Base-by-base conservation (phyloP, 1,140 invertebrate genomes). In the Araneus ventricosus region DNA sequence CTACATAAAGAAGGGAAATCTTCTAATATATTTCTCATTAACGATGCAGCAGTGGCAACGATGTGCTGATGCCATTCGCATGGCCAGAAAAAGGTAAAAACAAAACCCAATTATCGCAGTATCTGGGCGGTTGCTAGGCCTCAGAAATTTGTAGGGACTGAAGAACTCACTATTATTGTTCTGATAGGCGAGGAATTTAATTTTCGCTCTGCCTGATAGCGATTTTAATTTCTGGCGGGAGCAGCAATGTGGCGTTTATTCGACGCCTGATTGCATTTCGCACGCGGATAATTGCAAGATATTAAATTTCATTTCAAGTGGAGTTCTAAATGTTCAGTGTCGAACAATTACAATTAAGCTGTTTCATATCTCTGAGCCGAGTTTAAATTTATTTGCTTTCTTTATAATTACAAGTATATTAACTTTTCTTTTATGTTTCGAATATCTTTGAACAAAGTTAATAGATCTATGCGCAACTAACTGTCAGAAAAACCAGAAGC, bases 1-100 rank as follows among this genome's bases (percentile, higher is more conserved):
- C 8, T 34, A n/a, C 41, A 67, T 22, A 30, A 34, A 39, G 57
- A 41, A 88, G 59, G 27, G 27, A 17, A 37, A 75, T 24, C 4
- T 87, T 92, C 86, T 92, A 92, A 92, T 92, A 52, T 92, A 88
- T 92, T 92, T 92, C 91, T 87, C 91, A 92, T 92, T 88, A 87
- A 41, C 24, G 41, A 84, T 92, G 90, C 80, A 84, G 80, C 27
- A 45, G 39, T 45, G 41, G 39, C n/a, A 85, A n/a, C 27, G n/a
- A 27, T 30, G 27, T 45, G 84, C 41, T 30, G 52, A 8, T 84
- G 86, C n/a, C 37, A 37, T 24, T 30, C 27, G 85, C 8, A 20
- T 63, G 30, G 85, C 10, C 30, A 20, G 85, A 52, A 85, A 85
- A 80, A 41, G 20, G 27, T 10, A 82, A 82, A 82, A 82, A 82